Percentiles rank a stretch among this genome's conserved stretches.
Conservation (phyloP, 2,113 vertebrate species). For the Numida meleagris region DNA sequence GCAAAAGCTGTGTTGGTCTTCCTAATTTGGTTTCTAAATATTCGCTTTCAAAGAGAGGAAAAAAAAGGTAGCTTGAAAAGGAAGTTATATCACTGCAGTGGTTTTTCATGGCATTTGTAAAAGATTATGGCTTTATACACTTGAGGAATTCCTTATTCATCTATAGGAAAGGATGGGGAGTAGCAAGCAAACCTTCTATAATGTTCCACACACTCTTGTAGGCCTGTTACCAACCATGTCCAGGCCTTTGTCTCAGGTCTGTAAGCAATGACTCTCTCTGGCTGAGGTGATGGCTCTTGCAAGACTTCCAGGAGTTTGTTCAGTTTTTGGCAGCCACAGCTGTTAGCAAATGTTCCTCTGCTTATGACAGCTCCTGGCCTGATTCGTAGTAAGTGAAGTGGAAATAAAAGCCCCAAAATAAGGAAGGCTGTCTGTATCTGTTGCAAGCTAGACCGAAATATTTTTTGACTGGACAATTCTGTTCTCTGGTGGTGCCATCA, state of each 20-base stretch:
- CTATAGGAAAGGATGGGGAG: not conserved
- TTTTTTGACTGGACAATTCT: not conserved
- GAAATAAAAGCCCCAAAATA: not conserved
- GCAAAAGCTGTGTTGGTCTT: constrained; percentile 1
- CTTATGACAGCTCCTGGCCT: not conserved
- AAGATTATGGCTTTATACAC: not conserved
- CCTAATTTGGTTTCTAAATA: not conserved
- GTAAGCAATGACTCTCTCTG: not conserved
- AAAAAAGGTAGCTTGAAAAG: not conserved
- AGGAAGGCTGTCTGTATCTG: not conserved
- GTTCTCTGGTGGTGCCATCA: not conserved
- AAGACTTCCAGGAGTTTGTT: not conserved
- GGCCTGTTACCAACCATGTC: not conserved
- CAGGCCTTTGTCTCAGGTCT: not conserved
- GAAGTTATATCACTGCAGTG: not conserved
- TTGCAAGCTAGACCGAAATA: not conserved
- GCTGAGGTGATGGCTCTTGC: not conserved
- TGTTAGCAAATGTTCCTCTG: not conserved
- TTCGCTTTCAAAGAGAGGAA: not conserved
- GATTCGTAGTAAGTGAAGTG: accelerated
- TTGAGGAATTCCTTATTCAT: not conserved
- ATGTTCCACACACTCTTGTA: not conserved
- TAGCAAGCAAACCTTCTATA: not conserved
- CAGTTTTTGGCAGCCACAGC: not conserved
- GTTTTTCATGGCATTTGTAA: not conserved